Conservation (phyloP, 2,888 invertebrate species). For the Troilus luridus region DNA sequence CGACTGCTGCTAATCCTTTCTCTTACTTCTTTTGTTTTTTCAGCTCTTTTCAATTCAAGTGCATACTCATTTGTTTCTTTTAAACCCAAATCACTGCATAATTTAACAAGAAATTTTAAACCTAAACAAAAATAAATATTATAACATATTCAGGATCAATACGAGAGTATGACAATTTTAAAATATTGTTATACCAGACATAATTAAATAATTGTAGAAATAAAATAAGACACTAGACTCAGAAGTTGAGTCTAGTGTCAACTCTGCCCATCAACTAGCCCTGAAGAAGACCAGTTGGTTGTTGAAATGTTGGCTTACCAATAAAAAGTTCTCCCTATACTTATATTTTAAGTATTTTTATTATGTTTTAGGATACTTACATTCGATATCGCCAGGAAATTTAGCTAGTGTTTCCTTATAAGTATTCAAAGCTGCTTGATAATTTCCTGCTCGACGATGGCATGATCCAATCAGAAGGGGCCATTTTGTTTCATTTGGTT, state of each 20-base stretch:
- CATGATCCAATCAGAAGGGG: conserved; percentile 89
- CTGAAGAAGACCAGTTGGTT: too few relatives aligned
- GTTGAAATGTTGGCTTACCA: too few relatives aligned
- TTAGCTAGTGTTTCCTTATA: conserved; percentile 89
- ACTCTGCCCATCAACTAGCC: too few relatives aligned
- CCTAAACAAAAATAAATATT: conserved; percentile 70
- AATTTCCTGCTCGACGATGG: conserved; percentile 85
- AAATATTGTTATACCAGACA: background rate
- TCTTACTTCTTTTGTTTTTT: conserved; percentile 74
- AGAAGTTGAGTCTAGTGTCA: too few relatives aligned
- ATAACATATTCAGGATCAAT: background rate
- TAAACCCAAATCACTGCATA: conserved; percentile 91
- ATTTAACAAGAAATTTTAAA: conserved; percentile 87
- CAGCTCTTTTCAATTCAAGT: conserved; percentile 84
- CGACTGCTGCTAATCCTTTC: conserved; percentile 74
- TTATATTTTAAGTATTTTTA: too few relatives aligned
- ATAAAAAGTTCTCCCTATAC: too few relatives aligned
- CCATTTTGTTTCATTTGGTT: conserved; percentile 88
- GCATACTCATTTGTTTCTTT: conserved; percentile 90
- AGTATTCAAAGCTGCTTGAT: conserved; percentile 84
- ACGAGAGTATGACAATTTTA: background rate
- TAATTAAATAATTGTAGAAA: background rate
- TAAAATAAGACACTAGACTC: background rate
- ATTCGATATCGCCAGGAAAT: conserved; percentile 96
- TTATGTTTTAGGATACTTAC: conserved; percentile 70